A percentile compares a stretch with the other conserved stretches of the same genome.
These are phyloP conservation scores for Hirtodrosophila cameraria DNA, from an alignment of 2,888 invertebrate species.

Conservation along the genomic window DNA sequence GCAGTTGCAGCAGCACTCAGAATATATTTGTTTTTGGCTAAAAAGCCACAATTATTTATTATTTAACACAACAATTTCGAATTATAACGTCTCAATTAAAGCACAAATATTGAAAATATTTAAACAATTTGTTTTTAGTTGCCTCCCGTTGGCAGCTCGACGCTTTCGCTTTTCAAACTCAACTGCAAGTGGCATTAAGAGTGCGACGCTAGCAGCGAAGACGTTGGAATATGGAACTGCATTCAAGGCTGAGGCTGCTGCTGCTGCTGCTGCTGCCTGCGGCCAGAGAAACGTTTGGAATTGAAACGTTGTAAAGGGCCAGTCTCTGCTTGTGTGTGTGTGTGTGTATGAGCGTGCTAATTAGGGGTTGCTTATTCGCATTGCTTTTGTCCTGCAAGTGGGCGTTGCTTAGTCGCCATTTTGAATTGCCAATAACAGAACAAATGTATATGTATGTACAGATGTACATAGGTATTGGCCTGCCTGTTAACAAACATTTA, in stretches of 20 bases:
- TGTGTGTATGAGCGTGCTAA: constrained; percentile 44
- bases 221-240: constrained; percentile 48
- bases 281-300: constrained; percentile 48
- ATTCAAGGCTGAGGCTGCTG: constrained; percentile 47
- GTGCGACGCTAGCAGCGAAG: constrained; percentile 39
- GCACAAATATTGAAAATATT: not conserved
- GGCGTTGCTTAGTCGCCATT: constrained; percentile 75
- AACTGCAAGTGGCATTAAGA: constrained; percentile 62
- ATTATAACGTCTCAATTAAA: not conserved
- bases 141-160: constrained; percentile 45
- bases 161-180: constrained; percentile 71
- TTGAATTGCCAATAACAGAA: constrained; percentile 53
- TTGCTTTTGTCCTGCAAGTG: constrained; percentile 52
- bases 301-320: constrained; percentile 23
- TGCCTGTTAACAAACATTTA: constrained; percentile 37
- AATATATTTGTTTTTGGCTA: not conserved
- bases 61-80: not conserved
- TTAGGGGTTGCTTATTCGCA: constrained; percentile 74
- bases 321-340: constrained; percentile 1
- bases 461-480: not conserved
- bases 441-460: constrained; percentile 2
- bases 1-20: constrained; percentile 4
- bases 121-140: not conserved
- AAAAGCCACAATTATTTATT: constrained; percentile 11
- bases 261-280: constrained; percentile 13